phyloP scores from a whole-genome alignment of 2,797 vertebrate genomes.

The Poecilia wingei region DNA sequence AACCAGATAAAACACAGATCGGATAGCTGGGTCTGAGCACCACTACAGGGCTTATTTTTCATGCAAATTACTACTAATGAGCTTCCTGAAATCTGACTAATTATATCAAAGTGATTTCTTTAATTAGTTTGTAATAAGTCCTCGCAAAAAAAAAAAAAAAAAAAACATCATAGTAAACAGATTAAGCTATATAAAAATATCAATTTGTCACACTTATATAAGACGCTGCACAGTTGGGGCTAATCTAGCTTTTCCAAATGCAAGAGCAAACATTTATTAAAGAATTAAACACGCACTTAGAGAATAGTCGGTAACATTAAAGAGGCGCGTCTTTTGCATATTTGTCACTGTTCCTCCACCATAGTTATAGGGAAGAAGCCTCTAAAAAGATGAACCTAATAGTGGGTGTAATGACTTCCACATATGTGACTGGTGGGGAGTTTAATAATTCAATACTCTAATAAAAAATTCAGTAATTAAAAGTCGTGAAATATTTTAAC shows the following conservation, averaged over 20 bases:
- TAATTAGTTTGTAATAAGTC: constrained; percentile 83
- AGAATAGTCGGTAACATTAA: constrained; percentile 67
- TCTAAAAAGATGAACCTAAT: constrained; percentile 28
- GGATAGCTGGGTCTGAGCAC: constrained; percentile 73
- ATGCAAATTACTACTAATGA: constrained; percentile 84
- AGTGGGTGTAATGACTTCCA: constrained; percentile 34
- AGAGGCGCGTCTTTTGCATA: constrained; percentile 50
- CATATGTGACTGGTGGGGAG: constrained; percentile 27
- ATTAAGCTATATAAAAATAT: constrained; percentile 82
- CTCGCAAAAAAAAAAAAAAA: constrained; percentile 56
- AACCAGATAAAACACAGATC: constrained; percentile 80
- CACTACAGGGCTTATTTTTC: constrained; percentile 83
- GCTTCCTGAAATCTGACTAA: constrained; percentile 83
- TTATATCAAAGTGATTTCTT: constrained; percentile 83
- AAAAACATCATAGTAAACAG: constrained; percentile 78
- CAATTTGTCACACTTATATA: constrained; percentile 81
- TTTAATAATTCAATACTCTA: constrained; percentile 54
- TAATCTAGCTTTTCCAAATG: constrained; percentile 75
- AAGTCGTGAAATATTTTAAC: constrained; percentile 48
- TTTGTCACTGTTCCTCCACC: constrained; percentile 50
- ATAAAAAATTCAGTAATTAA: constrained; percentile 44
- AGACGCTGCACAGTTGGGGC: constrained; percentile 62
- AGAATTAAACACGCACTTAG: constrained; percentile 73
- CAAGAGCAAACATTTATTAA: constrained; percentile 74
- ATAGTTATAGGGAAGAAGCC: constrained; percentile 21